Base-by-base conservation (phyloP, 2,797 vertebrate species). In the Antrozous pallidus region DNA sequence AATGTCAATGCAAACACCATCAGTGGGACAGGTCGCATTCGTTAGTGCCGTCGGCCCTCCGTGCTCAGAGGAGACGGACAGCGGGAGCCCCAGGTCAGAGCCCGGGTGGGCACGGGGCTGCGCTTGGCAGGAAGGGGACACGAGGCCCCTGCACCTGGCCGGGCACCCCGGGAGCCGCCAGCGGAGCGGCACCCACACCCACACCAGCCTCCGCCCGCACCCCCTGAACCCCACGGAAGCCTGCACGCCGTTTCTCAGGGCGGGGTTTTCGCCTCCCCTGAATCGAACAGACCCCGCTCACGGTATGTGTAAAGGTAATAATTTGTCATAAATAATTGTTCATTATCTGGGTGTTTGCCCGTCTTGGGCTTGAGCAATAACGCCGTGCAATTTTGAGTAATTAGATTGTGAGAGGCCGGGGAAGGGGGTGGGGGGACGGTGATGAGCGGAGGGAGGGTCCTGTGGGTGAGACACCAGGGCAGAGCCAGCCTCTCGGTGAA, bases 311-410 rank as follows among this genome's bases (percentile, higher is more conserved):
- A 99, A 98, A 71, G 97, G 97, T 97, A 98, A 98, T 98, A 98
- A 98, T 99, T 99, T 98, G 97, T 98, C 98, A 98, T 98, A 99
- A 99, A 98, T 99, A 98, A 98, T 98, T 98, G 98, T 98, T 99
- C 98, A 98, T 98, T 98, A 98, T 97, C 97, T 95, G 31, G 95
- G 88, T 96, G 96, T 98, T 97, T 97, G 98, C 97, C 98, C 97
- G 97, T 98, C 97, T 96, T 93, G 90, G 98, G 97, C 97, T 98
- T 98, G 97, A 97, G 98, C 90, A 94, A 97, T 95, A 96, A 96
- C 96, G 94, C 98, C 94, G 95, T 36, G 71, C 40, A 97, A 94
- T 97, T 98, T 97, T 95, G 93, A 97, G 95, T 95, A 96, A 97
- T 96, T 97, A 63, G 8, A 42, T 94, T 97, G 74, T 86, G 94